Percentiles rank a stretch among this genome's conserved stretches.
These are phyloP conservation scores for Columba livia DNA, from an alignment of 2,113 vertebrate genomes.

Conservation along the genomic window DNA sequence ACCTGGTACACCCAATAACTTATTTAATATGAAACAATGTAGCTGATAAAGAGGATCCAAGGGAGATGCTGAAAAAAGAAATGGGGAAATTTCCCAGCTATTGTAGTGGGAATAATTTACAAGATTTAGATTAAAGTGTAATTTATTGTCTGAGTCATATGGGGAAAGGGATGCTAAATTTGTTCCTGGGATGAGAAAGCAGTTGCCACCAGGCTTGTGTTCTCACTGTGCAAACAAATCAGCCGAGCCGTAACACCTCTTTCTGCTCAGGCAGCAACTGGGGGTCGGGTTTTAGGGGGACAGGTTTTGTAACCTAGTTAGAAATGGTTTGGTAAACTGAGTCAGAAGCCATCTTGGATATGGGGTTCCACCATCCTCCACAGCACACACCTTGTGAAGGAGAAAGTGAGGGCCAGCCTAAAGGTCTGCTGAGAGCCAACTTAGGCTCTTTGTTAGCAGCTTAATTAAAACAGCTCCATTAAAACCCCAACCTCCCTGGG, in stretches of 20 bases:
- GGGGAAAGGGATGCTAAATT: conserved; percentile 22
- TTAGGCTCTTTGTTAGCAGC: background rate
- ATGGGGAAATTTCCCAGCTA: conserved; percentile 15
- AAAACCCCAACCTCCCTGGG: background rate
- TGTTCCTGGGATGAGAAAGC: conserved; percentile 25
- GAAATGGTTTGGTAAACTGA: background rate
- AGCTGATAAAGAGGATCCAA: conserved; percentile 44
- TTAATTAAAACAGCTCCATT: background rate
- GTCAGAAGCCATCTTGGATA: background rate
- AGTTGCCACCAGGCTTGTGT: background rate
- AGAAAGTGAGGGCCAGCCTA: background rate
- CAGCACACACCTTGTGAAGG: background rate
- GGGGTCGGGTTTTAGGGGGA: background rate
- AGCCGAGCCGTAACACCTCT: background rate
- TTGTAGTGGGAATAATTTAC: conserved; percentile 26
- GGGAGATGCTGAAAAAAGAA: conserved; percentile 18
- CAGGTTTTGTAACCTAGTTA: background rate
- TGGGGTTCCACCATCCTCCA: background rate
- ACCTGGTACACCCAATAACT: conserved; percentile 22
- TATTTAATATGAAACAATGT: conserved; percentile 43
- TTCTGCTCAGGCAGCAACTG: background rate
- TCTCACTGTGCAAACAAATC: background rate
- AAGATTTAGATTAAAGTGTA: conserved; percentile 52
- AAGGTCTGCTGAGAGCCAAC: background rate
- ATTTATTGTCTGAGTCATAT: conserved; percentile 33